Evolutionary conservation across 2,113 vertebrate species (phyloP).

Genomic region (Piprites chloris): DNA sequence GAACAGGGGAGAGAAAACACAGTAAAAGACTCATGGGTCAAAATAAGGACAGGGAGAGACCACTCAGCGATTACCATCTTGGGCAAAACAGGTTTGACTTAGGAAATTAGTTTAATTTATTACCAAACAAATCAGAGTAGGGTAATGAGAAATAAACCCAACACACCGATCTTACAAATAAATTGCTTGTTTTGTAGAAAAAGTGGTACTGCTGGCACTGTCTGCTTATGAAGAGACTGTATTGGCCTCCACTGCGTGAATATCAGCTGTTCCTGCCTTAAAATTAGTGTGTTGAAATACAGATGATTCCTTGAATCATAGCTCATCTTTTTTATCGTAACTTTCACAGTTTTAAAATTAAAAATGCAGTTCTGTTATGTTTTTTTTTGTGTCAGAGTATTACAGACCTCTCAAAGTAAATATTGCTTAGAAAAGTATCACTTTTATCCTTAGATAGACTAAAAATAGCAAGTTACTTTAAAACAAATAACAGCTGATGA

Average conservation of each 20-base stretch:
- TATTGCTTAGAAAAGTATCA: background rate
- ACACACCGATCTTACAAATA: background rate
- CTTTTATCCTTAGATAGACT: background rate
- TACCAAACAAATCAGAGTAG: background rate
- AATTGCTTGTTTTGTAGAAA: background rate
- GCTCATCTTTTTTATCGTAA: background rate
- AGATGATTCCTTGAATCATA: background rate
- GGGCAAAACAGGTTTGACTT: background rate
- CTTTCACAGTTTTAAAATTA: background rate
- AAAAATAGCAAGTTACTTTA: background rate
- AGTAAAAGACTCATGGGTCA: background rate
- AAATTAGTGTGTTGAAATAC: background rate
- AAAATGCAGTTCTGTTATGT: background rate
- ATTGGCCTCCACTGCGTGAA: background rate
- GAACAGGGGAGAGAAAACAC: background rate
- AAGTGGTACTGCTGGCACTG: background rate
- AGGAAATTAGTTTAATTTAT: background rate
- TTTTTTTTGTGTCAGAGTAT: background rate
- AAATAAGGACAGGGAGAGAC: background rate
- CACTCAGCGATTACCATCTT: background rate
- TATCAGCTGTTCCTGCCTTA: background rate
- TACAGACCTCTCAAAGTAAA: background rate
- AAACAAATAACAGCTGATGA: background rate
- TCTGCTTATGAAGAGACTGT: background rate
- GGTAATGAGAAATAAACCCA: background rate